These are phyloP conservation scores for Meta bourneti DNA, from an alignment of 2,888 invertebrate species.

Conservation along the genomic window DNA sequence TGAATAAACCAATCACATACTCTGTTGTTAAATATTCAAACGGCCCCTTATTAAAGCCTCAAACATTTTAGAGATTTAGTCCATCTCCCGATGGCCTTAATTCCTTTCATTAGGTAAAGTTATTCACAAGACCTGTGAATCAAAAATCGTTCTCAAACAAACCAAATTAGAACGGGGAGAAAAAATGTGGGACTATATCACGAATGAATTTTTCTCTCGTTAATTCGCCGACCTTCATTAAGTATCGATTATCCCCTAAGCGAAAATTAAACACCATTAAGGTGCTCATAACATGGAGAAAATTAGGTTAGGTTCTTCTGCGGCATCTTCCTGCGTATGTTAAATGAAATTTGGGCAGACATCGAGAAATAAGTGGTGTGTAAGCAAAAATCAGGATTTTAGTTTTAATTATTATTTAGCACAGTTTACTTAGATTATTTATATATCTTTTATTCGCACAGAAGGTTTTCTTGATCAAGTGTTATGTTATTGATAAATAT, in stretches of 20 bases:
- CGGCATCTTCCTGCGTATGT: not conserved
- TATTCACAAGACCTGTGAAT: conserved; percentile 20
- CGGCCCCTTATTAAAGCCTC: not conserved
- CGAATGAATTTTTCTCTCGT: conserved; percentile 7
- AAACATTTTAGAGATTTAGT: not conserved
- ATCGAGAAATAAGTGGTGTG: not conserved
- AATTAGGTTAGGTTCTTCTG: conserved; percentile 10
- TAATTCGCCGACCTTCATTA: conserved; percentile 2
- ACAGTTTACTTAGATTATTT: no score
- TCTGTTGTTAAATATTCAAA: not conserved
- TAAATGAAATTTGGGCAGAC: not conserved
- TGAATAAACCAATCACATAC: not conserved
- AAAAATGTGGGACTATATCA: conserved; percentile 13
- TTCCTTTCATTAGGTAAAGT: conserved; percentile 18
- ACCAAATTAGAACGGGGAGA: conserved; percentile 2
- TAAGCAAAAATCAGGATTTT: not conserved
- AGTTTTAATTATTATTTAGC: no score
- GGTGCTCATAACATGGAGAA: not conserved
- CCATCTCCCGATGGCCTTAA: conserved; percentile 1
- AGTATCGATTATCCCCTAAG: conserved; percentile 6
- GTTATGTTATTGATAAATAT: no score
- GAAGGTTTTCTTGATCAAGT: no score
- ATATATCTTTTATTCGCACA: no score
- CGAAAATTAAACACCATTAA: conserved; percentile 47
- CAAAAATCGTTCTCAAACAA: conserved; percentile 22